Evolutionary conservation across 2,797 vertebrate species (phyloP), one percentile per base, ranked within the genome.

Genomic region (Borostomias antarcticus): DNA sequence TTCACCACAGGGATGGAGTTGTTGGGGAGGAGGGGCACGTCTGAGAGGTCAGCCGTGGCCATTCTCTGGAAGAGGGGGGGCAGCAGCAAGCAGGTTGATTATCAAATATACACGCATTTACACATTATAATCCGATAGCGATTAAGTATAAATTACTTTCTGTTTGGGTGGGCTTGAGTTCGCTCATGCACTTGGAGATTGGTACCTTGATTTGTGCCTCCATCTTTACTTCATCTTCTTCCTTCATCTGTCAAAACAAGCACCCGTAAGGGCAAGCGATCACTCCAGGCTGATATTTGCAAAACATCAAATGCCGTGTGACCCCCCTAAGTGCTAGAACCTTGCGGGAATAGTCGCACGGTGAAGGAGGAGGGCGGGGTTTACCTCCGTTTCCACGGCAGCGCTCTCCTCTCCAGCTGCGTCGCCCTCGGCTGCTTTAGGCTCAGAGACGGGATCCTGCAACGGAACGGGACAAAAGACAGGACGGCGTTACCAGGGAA

Each of bases 1-100:
- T 94, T 95, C 84, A 93, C 90, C 85, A 91, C 91, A 53, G 89
- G 79, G 84, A 93, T 91, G 83, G 93, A 92, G 83, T 91, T 92
- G 81, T 87, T 82, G 64, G 92, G 91, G 73, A 91, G 86, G 73
- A 89, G 88, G 62, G 92, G 89, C 71, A 92, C 89, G 81, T 96
- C 93, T 17, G 91, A 92, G 82, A 95, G 92, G 79, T 93, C 93
- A 66, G 91, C 88, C 78, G 88, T 92, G 78, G 90, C 82, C 43
- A 78, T 85, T 90, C 81, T 91, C 94, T 96, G 80, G n/a, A n/a
- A n/a, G n/a, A n/a, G n/a, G 61, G 21, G 75, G 76, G 0, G 50
- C 33, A 74, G 3, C 25, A 1, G 58, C 6, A 65, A 23, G 62
- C 9, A 47, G 13, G 25, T 26, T 7, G 1, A 11, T 13, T 1